Percentiles rank a stretch among this genome's conserved stretches.
Evolutionary conservation across 2,113 vertebrate genomes (phyloP).

Genomic region (Corydoras sp.): DNA sequence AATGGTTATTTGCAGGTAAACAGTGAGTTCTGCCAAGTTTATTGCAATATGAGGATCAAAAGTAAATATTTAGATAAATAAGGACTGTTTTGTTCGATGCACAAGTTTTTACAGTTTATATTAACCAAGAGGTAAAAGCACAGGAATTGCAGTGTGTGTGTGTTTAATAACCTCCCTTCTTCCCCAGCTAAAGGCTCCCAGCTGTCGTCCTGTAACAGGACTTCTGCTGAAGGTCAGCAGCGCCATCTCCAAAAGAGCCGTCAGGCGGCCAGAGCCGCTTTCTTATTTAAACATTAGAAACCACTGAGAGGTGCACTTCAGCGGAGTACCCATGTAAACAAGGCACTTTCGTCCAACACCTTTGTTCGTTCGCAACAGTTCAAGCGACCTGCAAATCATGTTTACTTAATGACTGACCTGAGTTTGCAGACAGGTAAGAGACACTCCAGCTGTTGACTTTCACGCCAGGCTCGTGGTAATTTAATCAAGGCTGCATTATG

Average conservation of each 20-base stretch:
- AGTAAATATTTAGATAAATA: not conserved
- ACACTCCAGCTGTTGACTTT: too few species aligned
- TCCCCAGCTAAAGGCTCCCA: conserved; percentile 39
- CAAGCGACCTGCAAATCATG: conserved; percentile 15
- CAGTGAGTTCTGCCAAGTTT: conserved; percentile 22
- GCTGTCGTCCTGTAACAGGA: conserved; percentile 46
- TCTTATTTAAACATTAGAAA: conserved; percentile 38
- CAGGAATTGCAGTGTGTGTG: conserved; percentile 26
- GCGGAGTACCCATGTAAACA: conserved; percentile 20
- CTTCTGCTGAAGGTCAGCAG: conserved; percentile 43
- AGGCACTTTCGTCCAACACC: conserved; percentile 22
- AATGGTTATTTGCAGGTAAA: not conserved
- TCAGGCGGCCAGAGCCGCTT: conserved; percentile 21
- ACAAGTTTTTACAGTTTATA: not conserved
- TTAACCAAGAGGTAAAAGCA: conserved; percentile 17
- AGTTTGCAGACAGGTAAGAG: not conserved
- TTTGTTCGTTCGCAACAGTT: not conserved
- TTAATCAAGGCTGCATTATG: conserved; percentile 32
- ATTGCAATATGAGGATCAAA: conserved; percentile 20
- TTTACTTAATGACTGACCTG: conserved; percentile 12
- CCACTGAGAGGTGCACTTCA: conserved; percentile 1
- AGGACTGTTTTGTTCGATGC: too few species aligned
- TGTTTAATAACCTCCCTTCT: conserved; percentile 22
- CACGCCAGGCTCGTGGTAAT: conserved; percentile 4
- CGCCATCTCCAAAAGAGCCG: conserved; percentile 12